Base-by-base conservation (phyloP, 2,888 invertebrate species). In the Cryptocheilus praepositus region DNA sequence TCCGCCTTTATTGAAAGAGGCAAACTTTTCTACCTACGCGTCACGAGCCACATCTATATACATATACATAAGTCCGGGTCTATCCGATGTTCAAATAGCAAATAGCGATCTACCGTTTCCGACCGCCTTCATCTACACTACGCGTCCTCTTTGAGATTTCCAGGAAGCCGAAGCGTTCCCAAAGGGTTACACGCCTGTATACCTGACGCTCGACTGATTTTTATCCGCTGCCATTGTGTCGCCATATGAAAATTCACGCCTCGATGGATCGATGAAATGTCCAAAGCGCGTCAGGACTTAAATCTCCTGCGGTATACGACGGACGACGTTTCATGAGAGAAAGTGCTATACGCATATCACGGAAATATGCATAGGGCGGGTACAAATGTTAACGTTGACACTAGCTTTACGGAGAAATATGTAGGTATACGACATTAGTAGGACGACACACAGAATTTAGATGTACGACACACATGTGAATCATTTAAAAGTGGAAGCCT, bases 211-310 rank as follows among this genome's bases (percentile, higher is more conserved):
- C 61, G 46, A 69, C 62, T 61, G 65, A 57, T 64, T 68, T 54
- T 65, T 65, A 36, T 36, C 36, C 36, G 36, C 46, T 44, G 22
- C 59, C 43, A 51, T 66, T 61, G 57, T 61, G 56, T 45, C 45
- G 28, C 18, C 43, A 51, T 46, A 49, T 54, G 71, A 80, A 76
- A 79, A 80, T 81, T 80, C 76, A 80, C 79, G 77, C 74, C 74
- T 76, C 74, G 67, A 67, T 64, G 74, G 66, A 70, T 77, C 74
- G 70, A 71, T 66, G 69, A 52, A 67, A 66, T 57, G 21, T 59
- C 36, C 36, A 36, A 36, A 36, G 36, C 36, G 36, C 36, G 36
- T 36, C 36, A n/a, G 25, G 25, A 25, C 25, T 5, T 36, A 36
- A 36, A 36, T 36, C 36, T 11, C 7, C 36, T 7, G 36, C 36